Percentiles rank a stretch among this genome's conserved stretches.
Conservation (phyloP, 2,888 invertebrate species). For the Slavum lentiscoides region DNA sequence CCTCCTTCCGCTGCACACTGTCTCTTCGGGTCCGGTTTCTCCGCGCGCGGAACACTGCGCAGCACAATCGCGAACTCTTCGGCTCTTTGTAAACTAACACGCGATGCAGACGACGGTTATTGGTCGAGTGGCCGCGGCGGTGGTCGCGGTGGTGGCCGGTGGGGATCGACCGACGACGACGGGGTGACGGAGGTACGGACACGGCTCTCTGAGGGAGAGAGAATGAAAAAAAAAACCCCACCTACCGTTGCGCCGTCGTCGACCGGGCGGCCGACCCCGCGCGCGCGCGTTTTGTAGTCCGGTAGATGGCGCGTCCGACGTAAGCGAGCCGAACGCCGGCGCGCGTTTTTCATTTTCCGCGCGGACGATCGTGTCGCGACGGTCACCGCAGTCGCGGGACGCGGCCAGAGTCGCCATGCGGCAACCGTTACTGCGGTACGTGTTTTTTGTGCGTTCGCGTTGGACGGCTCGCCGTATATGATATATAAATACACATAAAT, state of each 20-base stretch:
- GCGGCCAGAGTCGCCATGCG: constrained; percentile 43
- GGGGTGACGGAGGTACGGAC: not conserved
- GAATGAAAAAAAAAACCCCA: constrained; percentile 20
- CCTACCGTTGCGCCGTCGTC: constrained; percentile 36
- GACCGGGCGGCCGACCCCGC: not conserved
- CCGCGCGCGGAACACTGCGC: not conserved
- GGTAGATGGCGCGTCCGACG: not conserved
- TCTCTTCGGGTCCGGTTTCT: constrained; percentile 34
- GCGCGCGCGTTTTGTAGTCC: not conserved
- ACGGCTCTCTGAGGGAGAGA: not conserved
- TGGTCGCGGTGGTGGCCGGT: too few species aligned
- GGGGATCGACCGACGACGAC: not conserved
- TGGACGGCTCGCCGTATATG: too few species aligned
- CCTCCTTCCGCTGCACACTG: too few species aligned
- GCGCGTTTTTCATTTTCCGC: constrained; percentile 24
- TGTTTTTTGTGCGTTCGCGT: not conserved
- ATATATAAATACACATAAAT: too few species aligned
- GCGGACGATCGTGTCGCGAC: too few species aligned
- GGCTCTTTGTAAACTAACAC: too few species aligned
- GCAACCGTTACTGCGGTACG: constrained; percentile 36
- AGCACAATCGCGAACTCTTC: not conserved
- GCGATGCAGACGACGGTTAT: too few species aligned
- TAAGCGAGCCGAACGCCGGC: not conserved
- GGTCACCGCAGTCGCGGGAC: too few species aligned
- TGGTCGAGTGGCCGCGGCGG: too few species aligned